Conservation (phyloP, 1,140 invertebrate species). For the Drosophila nigrodunni region DNA sequence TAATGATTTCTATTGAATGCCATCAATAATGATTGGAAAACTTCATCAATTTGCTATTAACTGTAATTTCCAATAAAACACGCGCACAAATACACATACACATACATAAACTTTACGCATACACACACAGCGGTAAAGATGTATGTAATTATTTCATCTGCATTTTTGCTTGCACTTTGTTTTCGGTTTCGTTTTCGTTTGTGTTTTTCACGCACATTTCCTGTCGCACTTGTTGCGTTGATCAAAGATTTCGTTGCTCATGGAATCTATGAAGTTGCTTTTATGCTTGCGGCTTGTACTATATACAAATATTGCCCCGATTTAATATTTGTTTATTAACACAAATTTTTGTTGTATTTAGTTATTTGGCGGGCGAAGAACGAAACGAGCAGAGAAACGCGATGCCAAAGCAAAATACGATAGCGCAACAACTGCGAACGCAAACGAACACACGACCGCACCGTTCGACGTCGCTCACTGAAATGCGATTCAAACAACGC, state of each 20-base stretch:
- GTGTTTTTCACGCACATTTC: conserved; percentile 37
- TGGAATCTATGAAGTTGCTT: conserved; percentile 29
- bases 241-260: neutral
- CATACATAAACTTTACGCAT: conserved; percentile 17
- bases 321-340: conserved; percentile 44
- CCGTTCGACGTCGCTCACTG: conserved; percentile 39
- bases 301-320: conserved; percentile 36
- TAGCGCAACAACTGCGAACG: conserved; percentile 34
- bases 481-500: conserved; percentile 32
- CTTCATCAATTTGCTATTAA: conserved; percentile 57
- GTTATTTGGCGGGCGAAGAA: conserved; percentile 26
- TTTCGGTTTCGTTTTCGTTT: conserved; percentile 62
- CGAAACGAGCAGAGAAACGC: conserved; percentile 33
- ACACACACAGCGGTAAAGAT: neutral
- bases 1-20: conserved; percentile 48
- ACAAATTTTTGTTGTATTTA: conserved; percentile 28
- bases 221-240: conserved; percentile 56
- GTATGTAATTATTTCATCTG: conserved; percentile 25
- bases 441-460: conserved; percentile 50
- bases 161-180: conserved; percentile 40
- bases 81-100: neutral
- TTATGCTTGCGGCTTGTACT: conserved; percentile 25
- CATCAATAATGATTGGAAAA: conserved; percentile 36
- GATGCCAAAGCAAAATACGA: conserved; percentile 31
- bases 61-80: conserved; percentile 55